phyloP scores from a whole-genome alignment of 2,888 invertebrate species.

The Orthosia gothica region DNA sequence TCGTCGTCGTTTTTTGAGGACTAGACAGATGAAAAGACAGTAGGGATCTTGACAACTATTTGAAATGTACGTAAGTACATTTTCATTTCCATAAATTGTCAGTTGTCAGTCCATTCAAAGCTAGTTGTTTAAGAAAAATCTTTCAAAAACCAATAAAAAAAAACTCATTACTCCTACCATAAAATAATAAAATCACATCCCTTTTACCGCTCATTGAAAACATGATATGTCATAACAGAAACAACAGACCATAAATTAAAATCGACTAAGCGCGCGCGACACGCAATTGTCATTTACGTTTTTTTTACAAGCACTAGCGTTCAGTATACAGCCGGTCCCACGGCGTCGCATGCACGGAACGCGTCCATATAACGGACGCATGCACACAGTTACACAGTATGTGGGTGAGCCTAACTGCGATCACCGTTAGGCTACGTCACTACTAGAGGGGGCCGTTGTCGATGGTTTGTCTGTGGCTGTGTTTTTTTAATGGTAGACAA shows the following conservation, averaged over 20 bases:
- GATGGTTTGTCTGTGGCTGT: constrained; percentile 51
- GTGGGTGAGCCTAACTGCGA: constrained; percentile 89
- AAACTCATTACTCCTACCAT: neutral
- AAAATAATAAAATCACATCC: constrained; percentile 14
- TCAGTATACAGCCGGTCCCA: constrained; percentile 76
- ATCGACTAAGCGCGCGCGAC: constrained; percentile 45
- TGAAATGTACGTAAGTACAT: too few species aligned
- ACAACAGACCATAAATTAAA: constrained; percentile 35
- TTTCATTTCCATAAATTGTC: too few species aligned
- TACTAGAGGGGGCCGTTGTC: constrained; percentile 74
- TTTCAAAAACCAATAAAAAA: neutral
- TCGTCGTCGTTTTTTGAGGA: too few species aligned
- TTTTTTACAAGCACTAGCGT: constrained; percentile 69
- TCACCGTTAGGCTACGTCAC: constrained; percentile 88
- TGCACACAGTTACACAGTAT: constrained; percentile 88
- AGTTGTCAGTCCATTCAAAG: neutral
- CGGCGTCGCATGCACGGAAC: constrained; percentile 80
- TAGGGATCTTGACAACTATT: neutral
- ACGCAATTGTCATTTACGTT: constrained; percentile 66
- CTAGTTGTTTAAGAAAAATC: neutral
- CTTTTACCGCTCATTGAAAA: constrained; percentile 20
- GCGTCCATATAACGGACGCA: constrained; percentile 88
- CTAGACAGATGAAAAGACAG: neutral
- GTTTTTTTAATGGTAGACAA: neutral
- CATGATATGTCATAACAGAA: constrained; percentile 34